A percentile compares a stretch with the other conserved stretches of the same genome.
These are phyloP conservation scores for Rachycentron canadum DNA, from an alignment of 2,797 vertebrate genomes.

Conservation along the genomic window DNA sequence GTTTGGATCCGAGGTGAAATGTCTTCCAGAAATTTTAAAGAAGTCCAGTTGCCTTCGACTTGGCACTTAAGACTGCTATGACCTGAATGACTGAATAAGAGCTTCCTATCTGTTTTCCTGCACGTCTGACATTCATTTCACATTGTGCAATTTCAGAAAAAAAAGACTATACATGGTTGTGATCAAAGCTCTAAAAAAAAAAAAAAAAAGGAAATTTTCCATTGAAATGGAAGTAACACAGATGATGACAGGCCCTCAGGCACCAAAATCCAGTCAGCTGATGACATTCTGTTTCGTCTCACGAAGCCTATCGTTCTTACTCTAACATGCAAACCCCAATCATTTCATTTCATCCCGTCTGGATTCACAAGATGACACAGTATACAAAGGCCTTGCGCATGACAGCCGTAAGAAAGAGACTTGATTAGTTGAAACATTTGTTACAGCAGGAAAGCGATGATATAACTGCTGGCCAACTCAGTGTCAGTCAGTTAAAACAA, in stretches of 20 bases:
- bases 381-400: neutral
- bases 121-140: neutral
- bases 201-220: neutral
- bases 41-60: too few relatives aligned
- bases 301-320: neutral
- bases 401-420: neutral
- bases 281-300: conserved; percentile 48
- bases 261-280: conserved; percentile 5
- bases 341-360: neutral
- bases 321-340: neutral
- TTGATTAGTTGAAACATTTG: conserved; percentile 17
- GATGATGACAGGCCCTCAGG: conserved; percentile 5
- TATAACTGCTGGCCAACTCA: neutral
- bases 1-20: too few relatives aligned
- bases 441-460: neutral
- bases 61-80: too few relatives aligned
- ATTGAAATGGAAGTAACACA: conserved; percentile 38
- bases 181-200: neutral
- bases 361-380: neutral
- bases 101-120: conserved; percentile 5
- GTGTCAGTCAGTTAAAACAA: neutral
- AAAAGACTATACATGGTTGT: neutral
- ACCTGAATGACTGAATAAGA: too few relatives aligned
- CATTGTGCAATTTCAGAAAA: neutral
- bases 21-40: too few relatives aligned